These are phyloP conservation scores for Cuculus canorus DNA, from an alignment of 2,797 vertebrate genomes.

Conservation along the genomic window DNA sequence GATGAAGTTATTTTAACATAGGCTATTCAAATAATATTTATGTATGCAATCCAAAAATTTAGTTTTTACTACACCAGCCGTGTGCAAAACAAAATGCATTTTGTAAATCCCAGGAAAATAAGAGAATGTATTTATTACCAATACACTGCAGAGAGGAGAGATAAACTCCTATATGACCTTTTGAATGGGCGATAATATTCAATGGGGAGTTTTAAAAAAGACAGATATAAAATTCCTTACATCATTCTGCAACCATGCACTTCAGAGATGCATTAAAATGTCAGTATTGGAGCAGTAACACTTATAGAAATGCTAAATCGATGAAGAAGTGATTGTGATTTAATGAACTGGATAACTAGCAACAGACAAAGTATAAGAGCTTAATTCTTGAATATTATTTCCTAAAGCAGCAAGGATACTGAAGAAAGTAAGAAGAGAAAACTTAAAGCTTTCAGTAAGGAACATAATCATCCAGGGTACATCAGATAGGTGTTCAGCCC, in stretches of 20 bases:
- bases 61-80: neutral
- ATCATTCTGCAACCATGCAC: neutral
- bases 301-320: neutral
- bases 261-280: neutral
- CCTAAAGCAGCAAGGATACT: neutral
- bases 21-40: neutral
- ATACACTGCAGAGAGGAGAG: neutral
- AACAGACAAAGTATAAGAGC: neutral
- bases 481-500: neutral
- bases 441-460: neutral
- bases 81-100: neutral
- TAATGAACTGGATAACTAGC: neutral
- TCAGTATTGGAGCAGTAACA: neutral
- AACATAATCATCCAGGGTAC: neutral
- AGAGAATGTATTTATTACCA: neutral
- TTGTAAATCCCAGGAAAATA: neutral
- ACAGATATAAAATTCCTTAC: neutral
- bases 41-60: neutral
- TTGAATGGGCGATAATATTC: neutral
- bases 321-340: neutral
- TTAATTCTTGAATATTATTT: neutral
- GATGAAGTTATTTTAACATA: neutral
- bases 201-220: neutral
- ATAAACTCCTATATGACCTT: neutral
- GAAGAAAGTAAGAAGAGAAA: neutral